Conservation (phyloP, 2,888 invertebrate genomes). For the Pristionchus exspectatus region DNA sequence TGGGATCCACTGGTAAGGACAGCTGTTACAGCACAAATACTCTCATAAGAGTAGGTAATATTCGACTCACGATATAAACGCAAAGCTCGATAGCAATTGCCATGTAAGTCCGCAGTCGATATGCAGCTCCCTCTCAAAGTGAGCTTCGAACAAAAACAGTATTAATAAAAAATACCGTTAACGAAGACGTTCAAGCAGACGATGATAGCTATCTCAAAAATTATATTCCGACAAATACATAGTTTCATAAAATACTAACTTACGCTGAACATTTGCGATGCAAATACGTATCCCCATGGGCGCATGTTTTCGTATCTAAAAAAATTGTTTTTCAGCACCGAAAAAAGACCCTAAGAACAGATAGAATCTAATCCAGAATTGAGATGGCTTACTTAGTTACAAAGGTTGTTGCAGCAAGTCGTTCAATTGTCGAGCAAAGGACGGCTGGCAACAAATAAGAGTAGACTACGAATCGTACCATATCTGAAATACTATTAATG, state of each 20-base stretch:
- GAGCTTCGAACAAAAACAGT: not conserved
- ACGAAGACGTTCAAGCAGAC: not conserved
- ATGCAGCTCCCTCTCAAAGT: not conserved
- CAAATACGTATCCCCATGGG: not conserved
- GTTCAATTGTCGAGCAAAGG: not conserved
- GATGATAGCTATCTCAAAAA: not conserved
- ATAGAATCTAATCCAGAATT: not conserved
- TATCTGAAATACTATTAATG: not conserved
- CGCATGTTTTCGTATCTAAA: not conserved
- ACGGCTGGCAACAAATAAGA: not conserved
- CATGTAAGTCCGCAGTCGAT: not conserved
- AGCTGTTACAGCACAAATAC: too few species aligned
- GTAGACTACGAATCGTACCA: not conserved
- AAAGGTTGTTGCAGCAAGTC: not conserved
- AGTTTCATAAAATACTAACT: not conserved
- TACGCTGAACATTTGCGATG: not conserved
- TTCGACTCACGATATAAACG: not conserved
- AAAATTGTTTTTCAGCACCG: not conserved
- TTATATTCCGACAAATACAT: not conserved
- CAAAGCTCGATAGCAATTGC: not conserved
- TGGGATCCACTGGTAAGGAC: too few species aligned
- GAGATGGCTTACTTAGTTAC: not conserved
- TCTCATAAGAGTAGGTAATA: too few species aligned
- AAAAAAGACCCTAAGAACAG: not conserved
- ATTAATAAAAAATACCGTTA: not conserved